A percentile compares a stretch with the other conserved stretches of the same genome.
These are phyloP conservation scores for Aethes cnicana DNA, from an alignment of 2,888 invertebrate genomes.

Conservation along the genomic window DNA sequence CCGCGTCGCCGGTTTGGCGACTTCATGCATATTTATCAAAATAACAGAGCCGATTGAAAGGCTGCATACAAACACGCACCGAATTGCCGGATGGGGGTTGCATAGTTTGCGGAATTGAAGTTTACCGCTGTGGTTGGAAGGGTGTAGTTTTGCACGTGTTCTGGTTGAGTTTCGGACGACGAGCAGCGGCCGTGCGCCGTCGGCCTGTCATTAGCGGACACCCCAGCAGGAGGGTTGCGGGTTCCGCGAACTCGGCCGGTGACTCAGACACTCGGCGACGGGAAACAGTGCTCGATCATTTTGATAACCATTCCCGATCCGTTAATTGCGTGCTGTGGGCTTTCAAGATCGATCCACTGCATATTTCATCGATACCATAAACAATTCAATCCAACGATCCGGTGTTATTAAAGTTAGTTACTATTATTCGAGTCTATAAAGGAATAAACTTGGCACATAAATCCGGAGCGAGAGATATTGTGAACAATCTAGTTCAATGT, in stretches of 20 bases:
- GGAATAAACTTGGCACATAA: conserved; percentile 1
- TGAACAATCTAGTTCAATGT: conserved; percentile 12
- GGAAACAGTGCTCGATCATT: conserved; percentile 66
- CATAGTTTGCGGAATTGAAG: conserved; percentile 57
- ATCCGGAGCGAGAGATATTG: not conserved
- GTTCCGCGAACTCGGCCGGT: conserved; percentile 70
- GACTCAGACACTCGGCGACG: conserved; percentile 64
- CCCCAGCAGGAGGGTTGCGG: conserved; percentile 68
- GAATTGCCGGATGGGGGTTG: conserved; percentile 60
- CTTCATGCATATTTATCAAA: conserved; percentile 82
- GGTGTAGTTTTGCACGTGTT: conserved; percentile 66
- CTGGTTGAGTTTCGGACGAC: conserved; percentile 54
- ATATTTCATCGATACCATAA: conserved; percentile 45
- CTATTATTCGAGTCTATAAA: not conserved
- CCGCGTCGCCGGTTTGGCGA: conserved; percentile 70
- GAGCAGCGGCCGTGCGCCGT: conserved; percentile 55
- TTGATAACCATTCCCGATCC: conserved; percentile 61
- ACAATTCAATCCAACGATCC: no score
- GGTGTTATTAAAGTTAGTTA: no score
- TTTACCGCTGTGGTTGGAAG: conserved; percentile 69
- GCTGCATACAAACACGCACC: conserved; percentile 80
- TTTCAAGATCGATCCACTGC: conserved; percentile 47
- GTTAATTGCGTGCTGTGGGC: conserved; percentile 54
- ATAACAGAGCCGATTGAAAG: conserved; percentile 81
- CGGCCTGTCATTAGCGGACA: conserved; percentile 74